Conservation (phyloP, 2,888 invertebrate genomes). For the Eupithecia pulchellata region DNA sequence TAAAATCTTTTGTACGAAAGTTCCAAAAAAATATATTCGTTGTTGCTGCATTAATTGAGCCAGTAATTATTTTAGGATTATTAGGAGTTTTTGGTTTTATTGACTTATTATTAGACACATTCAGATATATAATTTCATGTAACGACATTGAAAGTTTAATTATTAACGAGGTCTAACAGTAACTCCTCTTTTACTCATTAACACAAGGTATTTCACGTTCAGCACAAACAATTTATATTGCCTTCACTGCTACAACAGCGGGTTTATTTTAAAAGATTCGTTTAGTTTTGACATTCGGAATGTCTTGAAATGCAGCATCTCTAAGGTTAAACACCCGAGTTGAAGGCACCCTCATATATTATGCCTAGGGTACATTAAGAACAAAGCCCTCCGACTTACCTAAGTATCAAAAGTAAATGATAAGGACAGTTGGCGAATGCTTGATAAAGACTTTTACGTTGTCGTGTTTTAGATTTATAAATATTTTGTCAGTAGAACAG, state of each 20-base stretch:
- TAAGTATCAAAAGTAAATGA: no score
- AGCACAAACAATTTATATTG: conserved; percentile 53
- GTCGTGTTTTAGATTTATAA: no score
- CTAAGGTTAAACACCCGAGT: no score
- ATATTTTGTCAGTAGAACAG: neutral
- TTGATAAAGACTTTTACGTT: no score
- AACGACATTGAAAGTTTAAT: conserved; percentile 34
- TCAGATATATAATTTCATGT: conserved; percentile 32
- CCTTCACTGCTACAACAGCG: conserved; percentile 55
- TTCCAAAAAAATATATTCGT: neutral
- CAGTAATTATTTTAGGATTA: neutral
- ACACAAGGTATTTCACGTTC: conserved; percentile 47
- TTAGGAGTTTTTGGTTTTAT: no score
- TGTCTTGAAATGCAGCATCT: conserved; percentile 55
- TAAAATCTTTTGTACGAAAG: neutral
- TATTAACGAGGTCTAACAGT: conserved; percentile 38
- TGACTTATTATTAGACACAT: no score
- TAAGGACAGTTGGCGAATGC: no score
- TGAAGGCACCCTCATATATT: no score
- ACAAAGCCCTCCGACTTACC: no score
- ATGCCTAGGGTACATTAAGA: no score
- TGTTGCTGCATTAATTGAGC: neutral
- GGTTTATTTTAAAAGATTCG: conserved; percentile 57
- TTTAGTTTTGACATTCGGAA: conserved; percentile 58
- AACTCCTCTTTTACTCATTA: conserved; percentile 43